Conservation (phyloP, 1,140 invertebrate species). For the Cyrtorhinus lividipennis region DNA sequence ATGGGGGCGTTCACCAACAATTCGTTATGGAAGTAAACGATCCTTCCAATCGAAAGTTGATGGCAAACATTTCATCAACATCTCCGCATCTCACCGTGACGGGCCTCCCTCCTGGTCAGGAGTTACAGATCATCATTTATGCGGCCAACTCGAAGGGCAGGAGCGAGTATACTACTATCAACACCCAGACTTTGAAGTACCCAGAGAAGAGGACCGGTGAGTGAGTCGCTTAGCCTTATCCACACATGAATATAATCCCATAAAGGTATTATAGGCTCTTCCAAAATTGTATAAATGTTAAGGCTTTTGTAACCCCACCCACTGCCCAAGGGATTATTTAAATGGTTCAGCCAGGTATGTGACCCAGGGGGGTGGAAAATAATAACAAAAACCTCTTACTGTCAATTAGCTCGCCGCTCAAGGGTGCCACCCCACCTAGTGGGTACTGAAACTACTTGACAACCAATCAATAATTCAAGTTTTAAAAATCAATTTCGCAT, state of each 20-base stretch:
- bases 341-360: too few relatives aligned
- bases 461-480: too few relatives aligned
- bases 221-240: not conserved
- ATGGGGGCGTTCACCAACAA: constrained; percentile 55
- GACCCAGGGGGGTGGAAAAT: too few relatives aligned
- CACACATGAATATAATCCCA: not conserved
- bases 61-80: constrained; percentile 42
- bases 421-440: too few relatives aligned
- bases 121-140: constrained; percentile 49
- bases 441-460: too few relatives aligned
- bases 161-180: constrained; percentile 45
- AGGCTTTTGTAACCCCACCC: too few relatives aligned
- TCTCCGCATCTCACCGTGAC: constrained; percentile 46
- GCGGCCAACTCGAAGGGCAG: constrained; percentile 54
- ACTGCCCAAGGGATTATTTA: too few relatives aligned
- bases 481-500: too few relatives aligned
- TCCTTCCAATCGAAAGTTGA: constrained; percentile 34
- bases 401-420: too few relatives aligned
- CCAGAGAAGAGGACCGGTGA: constrained; percentile 61
- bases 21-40: constrained; percentile 60
- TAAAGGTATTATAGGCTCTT: too few relatives aligned
- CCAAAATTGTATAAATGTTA: too few relatives aligned
- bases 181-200: constrained; percentile 55
- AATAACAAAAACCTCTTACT: too few relatives aligned
- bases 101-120: constrained; percentile 45